phyloP scores from a whole-genome alignment of 23 tunicate genomes.

The Styela clava region DNA sequence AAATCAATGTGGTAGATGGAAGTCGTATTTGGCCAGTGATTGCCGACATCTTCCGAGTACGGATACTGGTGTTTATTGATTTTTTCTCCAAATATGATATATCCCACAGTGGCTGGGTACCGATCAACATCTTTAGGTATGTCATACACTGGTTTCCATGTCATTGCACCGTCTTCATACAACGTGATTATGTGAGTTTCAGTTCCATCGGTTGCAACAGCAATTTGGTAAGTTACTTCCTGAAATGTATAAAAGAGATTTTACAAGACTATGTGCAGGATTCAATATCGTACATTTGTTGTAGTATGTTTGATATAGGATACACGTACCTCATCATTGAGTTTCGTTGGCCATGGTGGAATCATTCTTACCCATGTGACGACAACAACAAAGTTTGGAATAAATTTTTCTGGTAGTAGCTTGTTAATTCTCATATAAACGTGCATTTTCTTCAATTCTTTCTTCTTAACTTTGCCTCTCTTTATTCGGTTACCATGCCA shows the following conservation, averaged over 20 bases:
- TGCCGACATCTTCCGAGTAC: constrained; percentile 43
- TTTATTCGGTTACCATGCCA: constrained; percentile 24
- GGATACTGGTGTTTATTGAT: constrained; percentile 26
- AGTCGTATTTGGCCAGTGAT: not conserved
- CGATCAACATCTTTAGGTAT: constrained; percentile 45
- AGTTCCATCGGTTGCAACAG: constrained; percentile 65
- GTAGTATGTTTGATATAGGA: not conserved
- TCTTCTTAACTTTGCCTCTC: not conserved
- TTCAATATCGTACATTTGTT: not conserved
- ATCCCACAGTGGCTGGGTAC: constrained; percentile 64
- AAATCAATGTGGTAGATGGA: constrained; percentile 24
- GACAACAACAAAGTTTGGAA: constrained; percentile 41
- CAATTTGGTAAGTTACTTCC: constrained; percentile 68
- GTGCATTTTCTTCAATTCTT: not conserved
- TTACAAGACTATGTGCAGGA: not conserved
- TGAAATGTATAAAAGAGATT: constrained; percentile 11
- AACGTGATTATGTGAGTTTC: constrained; percentile 48
- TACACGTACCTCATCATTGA: constrained; percentile 1
- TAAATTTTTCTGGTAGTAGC: constrained; percentile 30
- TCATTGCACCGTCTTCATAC: constrained; percentile 64
- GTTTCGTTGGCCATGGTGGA: constrained; percentile 62
- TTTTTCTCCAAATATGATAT: constrained; percentile 33
- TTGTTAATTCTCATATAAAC: not conserved
- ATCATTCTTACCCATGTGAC: constrained; percentile 63
- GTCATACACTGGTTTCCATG: constrained; percentile 82